Evolutionary conservation across 2,797 vertebrate genomes (phyloP), one percentile per base, ranked within the genome.

Genomic region (Agapornis canus): DNA sequence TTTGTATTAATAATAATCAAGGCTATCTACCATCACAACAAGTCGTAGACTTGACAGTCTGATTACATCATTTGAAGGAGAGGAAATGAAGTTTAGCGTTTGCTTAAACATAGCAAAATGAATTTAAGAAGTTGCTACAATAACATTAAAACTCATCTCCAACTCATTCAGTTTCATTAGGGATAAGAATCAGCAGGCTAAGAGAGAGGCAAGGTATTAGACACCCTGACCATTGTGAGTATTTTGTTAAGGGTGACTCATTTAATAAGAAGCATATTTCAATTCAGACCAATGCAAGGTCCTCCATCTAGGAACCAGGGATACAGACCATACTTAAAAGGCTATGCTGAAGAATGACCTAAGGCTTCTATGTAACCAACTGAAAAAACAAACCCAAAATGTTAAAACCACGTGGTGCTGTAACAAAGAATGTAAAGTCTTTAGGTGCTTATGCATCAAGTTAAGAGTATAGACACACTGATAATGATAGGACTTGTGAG

Each of bases 1-100:
- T 72, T 87, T 78, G 17, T 54, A 87, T 89, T 92, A 95, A 89
- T 57, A 95, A 78, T 89, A 89, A 85, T 92, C 84, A 94, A 71
- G 61, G 39, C 69, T 91, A 92, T 91, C 75, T 91, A 40, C 60
- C 61, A 91, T 93, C 78, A 77, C 89, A 89, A 65, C 27, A 71
- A 91, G 79, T 6, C 5, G 0, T 65, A 69, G 71, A 61, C 79
- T 87, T 0, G 1, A 75, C 61, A 89, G 65, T 25, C 75, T 72
- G 90, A 93, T 94, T 92, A 75, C 65, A 93, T 94, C 84, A 87
- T 89, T 75, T 92, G 48, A 63, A 14, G n/a, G 42, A 92, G 45
- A 94, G 82, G 79, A 92, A 97, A 96, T 94, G 39, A 96, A 89
- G 57, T 85, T 91, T 91, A 85, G 57, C 25, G 0, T 65, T 95